Conservation (phyloP, 2,113 vertebrate species). For the Serinus canaria region DNA sequence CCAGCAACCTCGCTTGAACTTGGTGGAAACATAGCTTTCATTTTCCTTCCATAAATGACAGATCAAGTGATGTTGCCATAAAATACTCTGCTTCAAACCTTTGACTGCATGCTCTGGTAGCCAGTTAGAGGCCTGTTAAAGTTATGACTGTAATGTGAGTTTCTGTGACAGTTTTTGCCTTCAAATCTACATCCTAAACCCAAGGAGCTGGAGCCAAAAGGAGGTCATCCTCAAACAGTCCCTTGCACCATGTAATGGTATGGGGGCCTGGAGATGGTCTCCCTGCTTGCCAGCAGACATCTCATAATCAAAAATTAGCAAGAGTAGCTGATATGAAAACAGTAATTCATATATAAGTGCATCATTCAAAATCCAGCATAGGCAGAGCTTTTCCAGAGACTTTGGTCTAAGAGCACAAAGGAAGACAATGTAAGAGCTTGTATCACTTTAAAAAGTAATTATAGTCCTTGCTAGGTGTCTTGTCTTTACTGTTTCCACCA, state of each 20-base stretch:
- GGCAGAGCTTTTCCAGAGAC: not conserved
- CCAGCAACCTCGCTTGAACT: not conserved
- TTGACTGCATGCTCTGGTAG: not conserved
- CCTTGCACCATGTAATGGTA: not conserved
- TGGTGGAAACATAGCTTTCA: slow-evolving; percentile 42
- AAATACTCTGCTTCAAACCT: not conserved
- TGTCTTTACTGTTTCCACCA: not conserved
- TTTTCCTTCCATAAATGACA: slow-evolving; percentile 20
- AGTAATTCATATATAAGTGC: not conserved
- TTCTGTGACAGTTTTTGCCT: not conserved
- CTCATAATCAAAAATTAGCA: not conserved
- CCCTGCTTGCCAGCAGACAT: not conserved
- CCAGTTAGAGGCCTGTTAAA: not conserved
- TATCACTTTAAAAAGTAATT: not conserved
- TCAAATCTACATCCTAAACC: not conserved
- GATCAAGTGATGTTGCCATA: not conserved
- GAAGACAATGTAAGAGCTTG: not conserved
- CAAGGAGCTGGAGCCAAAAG: not conserved
- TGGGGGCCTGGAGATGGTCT: not conserved
- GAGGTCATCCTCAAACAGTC: not conserved
- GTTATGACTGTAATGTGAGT: not conserved
- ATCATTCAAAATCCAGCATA: not conserved
- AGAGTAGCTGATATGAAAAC: not conserved
- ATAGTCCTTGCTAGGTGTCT: not conserved
- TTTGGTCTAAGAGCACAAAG: not conserved